Conservation (phyloP, 2,888 invertebrate genomes). For the Sipunculus nudus region DNA sequence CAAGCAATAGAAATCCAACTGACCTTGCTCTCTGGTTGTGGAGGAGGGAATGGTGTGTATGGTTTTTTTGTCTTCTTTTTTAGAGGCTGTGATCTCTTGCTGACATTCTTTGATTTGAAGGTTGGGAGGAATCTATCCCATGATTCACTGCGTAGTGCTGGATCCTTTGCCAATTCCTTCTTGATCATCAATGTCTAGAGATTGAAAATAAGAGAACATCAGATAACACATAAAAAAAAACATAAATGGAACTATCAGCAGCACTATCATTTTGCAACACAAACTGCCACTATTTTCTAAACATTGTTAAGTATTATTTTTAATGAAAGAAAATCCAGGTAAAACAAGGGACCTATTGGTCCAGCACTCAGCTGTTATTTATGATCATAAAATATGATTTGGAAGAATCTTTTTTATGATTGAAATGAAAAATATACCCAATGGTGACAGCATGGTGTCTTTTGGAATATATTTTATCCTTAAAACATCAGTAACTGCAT, state of each 20-base stretch:
- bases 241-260: not conserved
- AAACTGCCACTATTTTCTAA: not conserved
- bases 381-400: no score
- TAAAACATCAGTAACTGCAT: no score
- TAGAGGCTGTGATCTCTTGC: slow-evolving; percentile 86
- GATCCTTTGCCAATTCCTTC: slow-evolving; percentile 91
- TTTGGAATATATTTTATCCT: no score
- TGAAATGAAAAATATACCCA: no score
- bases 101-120: slow-evolving; percentile 88
- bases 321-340: no score
- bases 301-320: not conserved
- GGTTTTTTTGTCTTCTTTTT: slow-evolving; percentile 88
- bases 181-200: slow-evolving; percentile 96
- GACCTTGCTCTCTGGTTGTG: slow-evolving; percentile 89
- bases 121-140: slow-evolving; percentile 98
- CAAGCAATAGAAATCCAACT: no score
- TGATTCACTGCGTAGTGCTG: slow-evolving; percentile 87
- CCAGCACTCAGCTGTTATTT: no score
- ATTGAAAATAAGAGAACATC: not conserved
- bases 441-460: no score
- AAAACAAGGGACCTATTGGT: no score
- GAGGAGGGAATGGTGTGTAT: slow-evolving; percentile 98
- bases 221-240: not conserved
- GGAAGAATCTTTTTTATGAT: no score
- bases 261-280: not conserved